Conservation (phyloP, 2,888 invertebrate species). For the Octonoba sinensis region DNA sequence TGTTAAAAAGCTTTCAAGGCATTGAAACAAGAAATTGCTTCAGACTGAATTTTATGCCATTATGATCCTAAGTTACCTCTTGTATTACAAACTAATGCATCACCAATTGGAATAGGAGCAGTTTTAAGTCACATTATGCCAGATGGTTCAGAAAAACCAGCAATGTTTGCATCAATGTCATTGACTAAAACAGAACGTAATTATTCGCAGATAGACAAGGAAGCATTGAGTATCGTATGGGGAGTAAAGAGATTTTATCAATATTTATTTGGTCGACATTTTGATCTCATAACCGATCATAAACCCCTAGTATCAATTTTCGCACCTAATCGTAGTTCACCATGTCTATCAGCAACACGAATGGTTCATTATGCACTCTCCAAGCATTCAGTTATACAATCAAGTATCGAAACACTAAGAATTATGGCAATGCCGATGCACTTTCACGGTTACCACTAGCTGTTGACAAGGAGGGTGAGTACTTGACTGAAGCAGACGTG, state of each 20-base stretch:
- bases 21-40: slow-evolving; percentile 30
- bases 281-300: slow-evolving; percentile 69
- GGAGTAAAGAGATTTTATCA: slow-evolving; percentile 69
- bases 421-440: slow-evolving; percentile 45
- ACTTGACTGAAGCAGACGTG: slow-evolving; percentile 47
- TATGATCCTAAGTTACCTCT: too few species aligned
- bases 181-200: slow-evolving; percentile 68
- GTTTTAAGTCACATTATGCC: slow-evolving; percentile 69
- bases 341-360: slow-evolving; percentile 68
- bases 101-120: slow-evolving; percentile 69
- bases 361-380: slow-evolving; percentile 68
- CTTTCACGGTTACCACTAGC: slow-evolving; percentile 48
- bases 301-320: slow-evolving; percentile 70
- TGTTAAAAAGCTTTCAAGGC: slow-evolving; percentile 36
- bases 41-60: slow-evolving; percentile 65
- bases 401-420: slow-evolving; percentile 46
- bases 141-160: slow-evolving; percentile 70
- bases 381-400: slow-evolving; percentile 47
- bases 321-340: slow-evolving; percentile 68
- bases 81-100: slow-evolving; percentile 69
- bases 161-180: slow-evolving; percentile 71
- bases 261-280: too few species aligned
- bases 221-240: slow-evolving; percentile 69
- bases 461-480: slow-evolving; percentile 39
- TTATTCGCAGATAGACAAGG: slow-evolving; percentile 70